These are phyloP conservation scores for Rhea americana DNA, from an alignment of 2,113 vertebrate species.

Conservation along the genomic window DNA sequence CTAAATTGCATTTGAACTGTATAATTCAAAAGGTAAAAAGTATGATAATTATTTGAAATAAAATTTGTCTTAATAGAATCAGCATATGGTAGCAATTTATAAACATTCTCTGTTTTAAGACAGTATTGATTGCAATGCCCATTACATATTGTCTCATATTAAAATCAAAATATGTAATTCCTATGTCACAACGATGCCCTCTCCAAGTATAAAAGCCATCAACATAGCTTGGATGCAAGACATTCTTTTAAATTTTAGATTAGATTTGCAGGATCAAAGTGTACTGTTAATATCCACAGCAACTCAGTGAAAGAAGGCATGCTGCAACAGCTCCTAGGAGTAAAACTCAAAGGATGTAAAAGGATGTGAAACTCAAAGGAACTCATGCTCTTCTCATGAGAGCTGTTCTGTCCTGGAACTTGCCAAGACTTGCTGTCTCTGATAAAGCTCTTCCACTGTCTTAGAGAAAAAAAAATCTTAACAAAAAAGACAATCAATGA, in stretches of 20 bases:
- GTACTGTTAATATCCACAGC: background rate
- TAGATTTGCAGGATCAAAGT: background rate
- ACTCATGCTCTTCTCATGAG: background rate
- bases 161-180: constrained; percentile 27
- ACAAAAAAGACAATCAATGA: background rate
- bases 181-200: background rate
- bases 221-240: background rate
- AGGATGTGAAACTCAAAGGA: too few species aligned
- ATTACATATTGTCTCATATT: constrained; percentile 6
- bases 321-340: background rate
- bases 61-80: constrained; percentile 6
- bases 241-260: background rate
- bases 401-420: background rate
- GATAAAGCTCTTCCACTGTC: background rate
- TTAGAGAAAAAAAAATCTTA: background rate
- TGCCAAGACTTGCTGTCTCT: background rate
- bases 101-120: constrained; percentile 23
- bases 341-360: background rate
- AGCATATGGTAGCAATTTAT: constrained; percentile 34
- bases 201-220: background rate
- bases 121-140: background rate
- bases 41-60: constrained; percentile 23
- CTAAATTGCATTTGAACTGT: constrained; percentile 2
- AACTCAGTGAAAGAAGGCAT: background rate
- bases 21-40: constrained; percentile 30